These are phyloP conservation scores for Junonia oenone DNA, from an alignment of 2,888 invertebrate species.

Conservation along the genomic window DNA sequence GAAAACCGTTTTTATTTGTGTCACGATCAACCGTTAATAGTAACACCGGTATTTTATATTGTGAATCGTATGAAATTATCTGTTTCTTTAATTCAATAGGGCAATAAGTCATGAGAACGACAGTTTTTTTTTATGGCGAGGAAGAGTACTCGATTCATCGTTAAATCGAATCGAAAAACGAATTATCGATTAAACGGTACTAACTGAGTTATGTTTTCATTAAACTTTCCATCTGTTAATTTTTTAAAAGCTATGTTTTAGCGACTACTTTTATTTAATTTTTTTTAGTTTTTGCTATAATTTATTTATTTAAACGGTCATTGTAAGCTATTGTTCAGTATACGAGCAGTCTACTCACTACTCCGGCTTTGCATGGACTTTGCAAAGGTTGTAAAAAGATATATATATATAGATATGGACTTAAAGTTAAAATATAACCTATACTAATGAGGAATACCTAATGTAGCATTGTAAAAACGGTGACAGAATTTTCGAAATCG, in stretches of 20 bases:
- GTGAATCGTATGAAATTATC: conserved; percentile 34
- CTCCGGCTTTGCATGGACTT: too few relatives aligned
- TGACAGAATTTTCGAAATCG: too few relatives aligned
- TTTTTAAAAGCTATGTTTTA: too few relatives aligned
- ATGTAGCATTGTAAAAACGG: too few relatives aligned
- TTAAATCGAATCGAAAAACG: not conserved
- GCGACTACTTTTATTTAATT: too few relatives aligned
- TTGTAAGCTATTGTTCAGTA: too few relatives aligned
- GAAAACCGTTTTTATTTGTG: not conserved
- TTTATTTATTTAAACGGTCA: too few relatives aligned
- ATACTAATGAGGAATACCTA: too few relatives aligned
- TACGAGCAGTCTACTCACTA: too few relatives aligned
- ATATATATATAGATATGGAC: too few relatives aligned
- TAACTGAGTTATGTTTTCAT: not conserved
- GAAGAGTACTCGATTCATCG: not conserved
- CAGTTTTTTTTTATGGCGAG: conserved; percentile 1
- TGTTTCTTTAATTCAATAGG: conserved; percentile 27
- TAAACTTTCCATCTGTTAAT: not conserved
- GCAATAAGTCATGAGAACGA: conserved; percentile 26
- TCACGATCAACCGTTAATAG: conserved; percentile 34
- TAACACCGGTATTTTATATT: conserved; percentile 39
- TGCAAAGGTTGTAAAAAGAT: too few relatives aligned
- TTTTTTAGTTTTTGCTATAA: not conserved
- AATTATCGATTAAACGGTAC: not conserved
- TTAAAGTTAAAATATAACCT: too few relatives aligned